A percentile compares a stretch with the other conserved stretches of the same genome.
phyloP scores from a whole-genome alignment of 1,140 invertebrate species.

The Himalopsyche phryganea region DNA sequence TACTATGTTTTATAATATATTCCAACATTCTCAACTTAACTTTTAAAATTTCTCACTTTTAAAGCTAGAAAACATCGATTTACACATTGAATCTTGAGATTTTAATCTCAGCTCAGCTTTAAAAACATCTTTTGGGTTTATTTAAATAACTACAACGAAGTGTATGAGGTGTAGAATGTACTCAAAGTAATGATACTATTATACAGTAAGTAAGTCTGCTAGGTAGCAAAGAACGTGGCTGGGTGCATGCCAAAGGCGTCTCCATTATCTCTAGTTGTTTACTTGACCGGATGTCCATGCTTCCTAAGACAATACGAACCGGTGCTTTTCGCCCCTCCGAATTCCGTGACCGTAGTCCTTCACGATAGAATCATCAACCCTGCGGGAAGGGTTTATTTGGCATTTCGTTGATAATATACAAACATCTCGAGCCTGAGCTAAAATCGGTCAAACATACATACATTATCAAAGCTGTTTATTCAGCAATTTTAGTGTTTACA shows the following conservation, averaged over 20 bases:
- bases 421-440: constrained; percentile 22
- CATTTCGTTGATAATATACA: constrained; percentile 31
- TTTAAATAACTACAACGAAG: too few species aligned
- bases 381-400: constrained; percentile 24
- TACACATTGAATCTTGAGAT: too few species aligned
- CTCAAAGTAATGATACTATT: too few species aligned
- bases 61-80: too few species aligned
- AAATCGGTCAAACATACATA: constrained; percentile 20
- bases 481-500: constrained; percentile 20
- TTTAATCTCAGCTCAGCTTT: too few species aligned
- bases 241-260: constrained; percentile 15
- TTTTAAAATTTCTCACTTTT: too few species aligned
- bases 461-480: constrained; percentile 28
- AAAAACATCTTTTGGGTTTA: too few species aligned
- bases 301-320: constrained; percentile 31
- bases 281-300: constrained; percentile 33
- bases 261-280: constrained; percentile 34
- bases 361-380: background rate
- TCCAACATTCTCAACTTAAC: too few species aligned
- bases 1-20: too few species aligned
- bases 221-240: background rate
- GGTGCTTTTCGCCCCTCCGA: constrained; percentile 11
- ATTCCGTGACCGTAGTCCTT: background rate
- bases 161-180: too few species aligned
- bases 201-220: constrained; percentile 4